Evolutionary conservation across 2,888 invertebrate species (phyloP).

Genomic region (Agrochola litura): DNA sequence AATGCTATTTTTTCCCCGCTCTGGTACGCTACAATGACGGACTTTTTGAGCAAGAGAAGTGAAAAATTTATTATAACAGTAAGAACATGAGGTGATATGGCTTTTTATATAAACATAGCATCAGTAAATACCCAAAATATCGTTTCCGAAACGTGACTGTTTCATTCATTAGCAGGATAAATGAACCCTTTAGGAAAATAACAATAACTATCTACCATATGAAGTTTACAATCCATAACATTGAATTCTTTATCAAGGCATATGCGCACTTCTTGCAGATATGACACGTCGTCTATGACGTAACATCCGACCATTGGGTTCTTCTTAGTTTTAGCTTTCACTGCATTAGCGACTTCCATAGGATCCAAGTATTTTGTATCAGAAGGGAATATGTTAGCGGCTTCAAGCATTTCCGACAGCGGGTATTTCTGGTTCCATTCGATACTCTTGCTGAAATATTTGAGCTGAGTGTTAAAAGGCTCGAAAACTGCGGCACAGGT

Average conservation of each 20-base stretch:
- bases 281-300: neutral
- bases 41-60: too few species aligned
- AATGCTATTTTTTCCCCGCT: too few species aligned
- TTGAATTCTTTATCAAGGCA: constrained; percentile 27
- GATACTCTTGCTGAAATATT: constrained; percentile 33
- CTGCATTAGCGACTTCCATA: constrained; percentile 7
- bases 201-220: constrained; percentile 3
- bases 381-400: constrained; percentile 26
- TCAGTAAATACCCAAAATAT: neutral
- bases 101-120: neutral
- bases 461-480: constrained; percentile 20
- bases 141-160: neutral
- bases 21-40: too few species aligned
- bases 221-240: constrained; percentile 26
- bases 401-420: constrained; percentile 16
- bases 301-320: constrained; percentile 32
- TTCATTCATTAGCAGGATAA: constrained; percentile 15
- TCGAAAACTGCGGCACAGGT: constrained; percentile 12
- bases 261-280: constrained; percentile 31
- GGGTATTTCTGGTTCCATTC: constrained; percentile 19
- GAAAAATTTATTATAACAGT: neutral
- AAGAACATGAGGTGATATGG: neutral
- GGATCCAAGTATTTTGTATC: constrained; percentile 23
- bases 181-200: constrained; percentile 12
- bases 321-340: constrained; percentile 15